phyloP scores from a whole-genome alignment of 1,140 invertebrate genomes.

The Octopus sinensis region DNA sequence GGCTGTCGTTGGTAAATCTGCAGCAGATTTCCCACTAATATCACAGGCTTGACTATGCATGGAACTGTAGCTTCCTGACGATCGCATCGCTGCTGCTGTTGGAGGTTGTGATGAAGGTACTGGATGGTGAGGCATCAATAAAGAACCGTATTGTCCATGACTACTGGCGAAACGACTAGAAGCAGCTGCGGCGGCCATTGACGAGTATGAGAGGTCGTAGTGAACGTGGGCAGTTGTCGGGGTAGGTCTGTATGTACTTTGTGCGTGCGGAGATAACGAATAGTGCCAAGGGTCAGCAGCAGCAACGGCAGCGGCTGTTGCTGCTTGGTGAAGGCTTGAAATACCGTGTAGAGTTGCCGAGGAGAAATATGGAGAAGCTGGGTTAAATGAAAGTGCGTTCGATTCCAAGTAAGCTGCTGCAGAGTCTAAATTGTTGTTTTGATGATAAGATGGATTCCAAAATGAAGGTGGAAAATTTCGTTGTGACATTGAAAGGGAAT shows the following conservation, averaged over 20 bases:
- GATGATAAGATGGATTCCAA: constrained; percentile 84
- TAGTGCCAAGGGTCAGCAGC: neutral
- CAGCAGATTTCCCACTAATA: neutral
- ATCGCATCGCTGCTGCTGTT: neutral
- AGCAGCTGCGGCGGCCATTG: neutral
- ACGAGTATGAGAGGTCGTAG: neutral
- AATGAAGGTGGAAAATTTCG: constrained; percentile 88
- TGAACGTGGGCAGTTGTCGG: neutral
- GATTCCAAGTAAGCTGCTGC: constrained; percentile 39
- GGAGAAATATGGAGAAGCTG: neutral
- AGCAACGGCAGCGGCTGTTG: neutral
- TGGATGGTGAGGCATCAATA: neutral
- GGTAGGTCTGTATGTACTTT: neutral
- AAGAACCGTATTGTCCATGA: neutral
- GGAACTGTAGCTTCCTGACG: neutral
- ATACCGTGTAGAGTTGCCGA: neutral
- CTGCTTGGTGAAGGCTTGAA: neutral
- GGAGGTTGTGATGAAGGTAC: neutral
- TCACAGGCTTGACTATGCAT: neutral
- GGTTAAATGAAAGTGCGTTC: neutral
- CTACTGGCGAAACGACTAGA: neutral
- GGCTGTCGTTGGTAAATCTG: neutral
- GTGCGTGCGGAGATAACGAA: neutral
- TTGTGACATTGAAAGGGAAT: constrained; percentile 80
- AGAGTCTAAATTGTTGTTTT: constrained; percentile 43